These are phyloP conservation scores for Champsocephalus gunnari DNA, from an alignment of 2,797 vertebrate species.

Conservation along the genomic window DNA sequence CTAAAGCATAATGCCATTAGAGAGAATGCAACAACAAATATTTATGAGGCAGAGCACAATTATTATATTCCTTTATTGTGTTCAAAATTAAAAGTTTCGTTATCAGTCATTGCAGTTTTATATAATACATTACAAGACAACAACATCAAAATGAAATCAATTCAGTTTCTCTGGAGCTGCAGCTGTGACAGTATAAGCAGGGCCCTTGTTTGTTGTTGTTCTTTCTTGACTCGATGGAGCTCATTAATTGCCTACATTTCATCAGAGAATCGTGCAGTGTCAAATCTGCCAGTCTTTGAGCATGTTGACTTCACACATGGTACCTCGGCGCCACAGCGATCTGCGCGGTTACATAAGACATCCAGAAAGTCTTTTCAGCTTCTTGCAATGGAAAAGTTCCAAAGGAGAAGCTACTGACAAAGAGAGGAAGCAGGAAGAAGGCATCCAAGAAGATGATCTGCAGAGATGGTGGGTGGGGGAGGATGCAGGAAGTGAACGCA, in stretches of 20 bases:
- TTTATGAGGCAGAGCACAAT: not conserved
- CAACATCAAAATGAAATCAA: conserved; percentile 45
- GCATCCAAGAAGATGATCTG: conserved; percentile 21
- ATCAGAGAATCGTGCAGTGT: conserved; percentile 41
- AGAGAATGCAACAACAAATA: conserved; percentile 1
- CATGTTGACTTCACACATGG: conserved; percentile 61
- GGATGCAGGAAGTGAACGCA: conserved; percentile 30
- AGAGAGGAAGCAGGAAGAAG: conserved; percentile 41
- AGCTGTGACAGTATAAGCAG: conserved; percentile 47
- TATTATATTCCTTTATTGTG: conserved; percentile 5
- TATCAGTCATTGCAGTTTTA: conserved; percentile 15
- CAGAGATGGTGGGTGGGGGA: conserved; percentile 30
- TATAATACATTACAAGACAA: conserved; percentile 39
- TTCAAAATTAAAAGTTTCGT: conserved; percentile 41
- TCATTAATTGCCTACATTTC: conserved; percentile 28
- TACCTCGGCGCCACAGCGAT: conserved; percentile 47
- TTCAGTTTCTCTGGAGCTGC: conserved; percentile 43
- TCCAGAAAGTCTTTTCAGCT: conserved; percentile 57
- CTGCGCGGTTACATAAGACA: conserved; percentile 55
- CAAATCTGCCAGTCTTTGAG: conserved; percentile 65
- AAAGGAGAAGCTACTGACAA: conserved; percentile 51
- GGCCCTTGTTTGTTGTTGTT: conserved; percentile 30
- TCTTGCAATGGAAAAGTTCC: conserved; percentile 27
- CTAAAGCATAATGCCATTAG: not conserved
- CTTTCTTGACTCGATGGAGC: conserved; percentile 15